phyloP scores from a whole-genome alignment of 2,113 vertebrate species.

The Aphyosemion australe region DNA sequence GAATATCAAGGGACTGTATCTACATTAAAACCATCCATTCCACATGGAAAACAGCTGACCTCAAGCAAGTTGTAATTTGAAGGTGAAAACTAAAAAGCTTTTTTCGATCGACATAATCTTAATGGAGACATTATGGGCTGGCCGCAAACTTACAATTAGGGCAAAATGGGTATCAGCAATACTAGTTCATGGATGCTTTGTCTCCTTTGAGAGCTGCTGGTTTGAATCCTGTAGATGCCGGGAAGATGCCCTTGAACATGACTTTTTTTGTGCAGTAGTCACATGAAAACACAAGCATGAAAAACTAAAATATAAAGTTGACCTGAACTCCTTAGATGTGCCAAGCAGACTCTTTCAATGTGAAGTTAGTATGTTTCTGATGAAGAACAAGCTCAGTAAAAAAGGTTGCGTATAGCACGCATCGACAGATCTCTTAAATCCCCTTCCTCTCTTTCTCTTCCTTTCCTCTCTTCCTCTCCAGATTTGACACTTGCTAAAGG shows the following conservation, averaged over 20 bases:
- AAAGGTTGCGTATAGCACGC: conserved; percentile 65
- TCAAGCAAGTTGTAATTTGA: conserved; percentile 74
- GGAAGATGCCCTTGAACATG: conserved; percentile 20
- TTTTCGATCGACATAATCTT: conserved; percentile 69
- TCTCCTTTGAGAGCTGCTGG: conserved; percentile 19
- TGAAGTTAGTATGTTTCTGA: conserved; percentile 46
- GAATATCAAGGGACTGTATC: conserved; percentile 68
- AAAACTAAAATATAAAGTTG: neutral
- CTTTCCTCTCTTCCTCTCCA: conserved; percentile 47
- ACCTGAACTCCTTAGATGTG: conserved; percentile 27
- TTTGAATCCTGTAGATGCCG: conserved; percentile 14
- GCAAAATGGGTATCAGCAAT: conserved; percentile 37
- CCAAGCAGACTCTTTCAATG: conserved; percentile 7
- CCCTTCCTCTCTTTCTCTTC: conserved; percentile 32
- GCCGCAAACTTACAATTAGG: conserved; percentile 69
- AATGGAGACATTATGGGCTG: conserved; percentile 73
- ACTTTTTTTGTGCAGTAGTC: neutral
- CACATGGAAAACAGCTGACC: conserved; percentile 75
- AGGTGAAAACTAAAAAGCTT: conserved; percentile 78
- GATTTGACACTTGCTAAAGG: conserved; percentile 73
- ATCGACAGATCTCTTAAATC: conserved; percentile 58
- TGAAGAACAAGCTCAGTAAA: conserved; percentile 60
- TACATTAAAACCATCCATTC: conserved; percentile 68
- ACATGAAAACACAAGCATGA: conserved; percentile 10
- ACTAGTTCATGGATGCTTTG: conserved; percentile 17